A percentile compares a stretch with the other conserved stretches of the same genome.
phyloP scores from a whole-genome alignment of 2,113 vertebrate genomes.

The Ceratotherium simum region DNA sequence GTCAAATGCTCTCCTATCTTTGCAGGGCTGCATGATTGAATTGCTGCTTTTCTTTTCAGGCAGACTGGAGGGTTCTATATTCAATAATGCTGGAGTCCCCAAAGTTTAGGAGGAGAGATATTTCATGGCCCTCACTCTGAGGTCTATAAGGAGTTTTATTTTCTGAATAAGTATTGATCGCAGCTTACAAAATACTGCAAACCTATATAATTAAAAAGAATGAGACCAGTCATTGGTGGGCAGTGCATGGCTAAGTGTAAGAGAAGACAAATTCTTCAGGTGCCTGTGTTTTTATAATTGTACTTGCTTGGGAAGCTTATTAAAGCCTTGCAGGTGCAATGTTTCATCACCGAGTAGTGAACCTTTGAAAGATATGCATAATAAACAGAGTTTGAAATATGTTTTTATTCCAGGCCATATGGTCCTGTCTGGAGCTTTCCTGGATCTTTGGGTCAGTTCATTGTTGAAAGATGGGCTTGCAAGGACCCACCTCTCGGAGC shows the following conservation, averaged over 20 bases:
- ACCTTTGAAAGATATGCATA: constrained; percentile 79
- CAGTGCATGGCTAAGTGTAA: constrained; percentile 45
- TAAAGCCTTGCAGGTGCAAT: constrained; percentile 80
- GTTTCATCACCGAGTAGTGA: constrained; percentile 76
- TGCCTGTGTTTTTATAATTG: constrained; percentile 77
- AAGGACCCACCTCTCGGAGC: constrained; percentile 76
- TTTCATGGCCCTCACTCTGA: constrained; percentile 77
- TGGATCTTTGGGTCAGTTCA: constrained; percentile 80
- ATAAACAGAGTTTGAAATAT: constrained; percentile 79
- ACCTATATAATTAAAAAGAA: constrained; percentile 84
- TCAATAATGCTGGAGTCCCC: constrained; percentile 49
- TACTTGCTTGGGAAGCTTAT: constrained; percentile 78
- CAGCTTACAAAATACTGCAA: constrained; percentile 74
- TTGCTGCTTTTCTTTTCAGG: constrained; percentile 59
- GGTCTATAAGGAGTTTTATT: constrained; percentile 76
- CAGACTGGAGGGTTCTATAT: constrained; percentile 53
- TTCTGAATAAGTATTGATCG: constrained; percentile 85
- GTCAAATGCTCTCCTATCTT: constrained; percentile 55
- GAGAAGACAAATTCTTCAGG: constrained; percentile 73
- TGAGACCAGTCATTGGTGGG: constrained; percentile 72
- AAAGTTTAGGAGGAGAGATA: constrained; percentile 77
- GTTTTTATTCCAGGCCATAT: constrained; percentile 75
- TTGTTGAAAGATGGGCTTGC: constrained; percentile 73
- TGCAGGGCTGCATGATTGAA: constrained; percentile 39
- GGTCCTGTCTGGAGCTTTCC: constrained; percentile 72